A percentile compares a stretch with the other conserved stretches of the same genome.
Conservation (phyloP, 2,113 vertebrate species). For the Cranoglanis bouderius region DNA sequence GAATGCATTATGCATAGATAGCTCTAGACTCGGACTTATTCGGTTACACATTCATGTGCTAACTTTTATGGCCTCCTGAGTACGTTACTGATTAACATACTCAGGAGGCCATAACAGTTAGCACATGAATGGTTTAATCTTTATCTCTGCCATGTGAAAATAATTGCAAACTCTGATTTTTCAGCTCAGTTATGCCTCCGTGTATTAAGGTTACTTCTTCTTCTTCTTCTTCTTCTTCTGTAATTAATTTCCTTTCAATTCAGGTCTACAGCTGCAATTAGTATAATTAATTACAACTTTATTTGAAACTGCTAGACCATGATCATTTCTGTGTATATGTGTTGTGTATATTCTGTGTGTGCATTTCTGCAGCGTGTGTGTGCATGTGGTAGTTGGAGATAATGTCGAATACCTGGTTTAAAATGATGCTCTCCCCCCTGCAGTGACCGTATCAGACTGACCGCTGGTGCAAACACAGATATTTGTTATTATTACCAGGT, state of each 20-base stretch:
- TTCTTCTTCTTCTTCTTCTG: too few relatives aligned
- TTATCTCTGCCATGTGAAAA: slow-evolving; percentile 3
- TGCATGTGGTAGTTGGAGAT: neutral
- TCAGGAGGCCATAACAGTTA: neutral
- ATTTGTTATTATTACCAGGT: neutral
- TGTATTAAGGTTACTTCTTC: neutral
- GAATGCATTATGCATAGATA: neutral
- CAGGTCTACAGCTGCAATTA: neutral
- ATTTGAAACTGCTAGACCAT: neutral
- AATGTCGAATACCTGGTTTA: slow-evolving; percentile 80
- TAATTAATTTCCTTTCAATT: neutral
- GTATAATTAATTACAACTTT: neutral
- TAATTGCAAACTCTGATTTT: neutral
- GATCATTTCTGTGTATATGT: neutral
- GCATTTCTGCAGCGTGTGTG: neutral
- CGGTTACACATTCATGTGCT: too few relatives aligned
- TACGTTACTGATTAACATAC: too few relatives aligned
- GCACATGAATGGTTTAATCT: neutral
- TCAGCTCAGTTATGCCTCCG: neutral
- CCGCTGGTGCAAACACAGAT: slow-evolving; percentile 70
- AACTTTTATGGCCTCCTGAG: neutral
- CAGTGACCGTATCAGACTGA: slow-evolving; percentile 80
- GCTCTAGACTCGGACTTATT: neutral
- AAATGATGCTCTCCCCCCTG: slow-evolving; percentile 70
- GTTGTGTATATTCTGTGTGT: neutral